Conservation (phyloP, 2,797 vertebrate genomes). For the Buphagus erythrorhynchus region DNA sequence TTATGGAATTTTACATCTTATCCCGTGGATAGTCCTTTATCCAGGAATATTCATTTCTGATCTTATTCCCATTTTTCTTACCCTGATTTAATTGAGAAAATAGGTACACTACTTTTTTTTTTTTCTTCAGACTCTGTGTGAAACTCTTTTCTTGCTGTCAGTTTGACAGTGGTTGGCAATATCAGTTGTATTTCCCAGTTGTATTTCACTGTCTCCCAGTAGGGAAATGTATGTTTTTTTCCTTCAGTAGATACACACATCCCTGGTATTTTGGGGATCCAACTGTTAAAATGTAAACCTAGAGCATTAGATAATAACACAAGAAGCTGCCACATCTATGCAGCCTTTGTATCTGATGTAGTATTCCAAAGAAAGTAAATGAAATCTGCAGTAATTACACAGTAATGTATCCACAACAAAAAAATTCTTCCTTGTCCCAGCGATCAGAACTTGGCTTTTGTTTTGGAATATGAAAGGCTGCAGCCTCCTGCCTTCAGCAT, state of each 20-base stretch:
- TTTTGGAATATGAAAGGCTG: conserved; percentile 6
- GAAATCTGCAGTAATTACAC: conserved; percentile 15
- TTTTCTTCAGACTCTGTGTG: not conserved
- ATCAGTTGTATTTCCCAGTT: not conserved
- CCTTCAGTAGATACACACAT: not conserved
- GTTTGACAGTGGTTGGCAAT: not conserved
- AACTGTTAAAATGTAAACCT: not conserved
- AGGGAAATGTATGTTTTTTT: not conserved
- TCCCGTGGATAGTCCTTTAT: not conserved
- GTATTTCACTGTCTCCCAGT: not conserved
- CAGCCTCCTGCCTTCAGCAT: not conserved
- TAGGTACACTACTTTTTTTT: not conserved
- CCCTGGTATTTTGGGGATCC: not conserved
- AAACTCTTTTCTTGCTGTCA: not conserved
- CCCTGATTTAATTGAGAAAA: not conserved
- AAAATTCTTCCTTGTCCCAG: not conserved
- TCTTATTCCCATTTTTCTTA: not conserved
- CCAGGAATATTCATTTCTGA: not conserved
- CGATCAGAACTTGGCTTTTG: not conserved
- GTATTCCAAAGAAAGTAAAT: not conserved
- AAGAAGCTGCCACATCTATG: not conserved
- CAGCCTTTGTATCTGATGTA: not conserved
- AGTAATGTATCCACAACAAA: conserved; percentile 32
- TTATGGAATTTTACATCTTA: conserved; percentile 35
- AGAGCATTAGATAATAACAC: not conserved